Base-by-base conservation (phyloP, 1,140 invertebrate genomes). In the Diorhabda elongata region DNA sequence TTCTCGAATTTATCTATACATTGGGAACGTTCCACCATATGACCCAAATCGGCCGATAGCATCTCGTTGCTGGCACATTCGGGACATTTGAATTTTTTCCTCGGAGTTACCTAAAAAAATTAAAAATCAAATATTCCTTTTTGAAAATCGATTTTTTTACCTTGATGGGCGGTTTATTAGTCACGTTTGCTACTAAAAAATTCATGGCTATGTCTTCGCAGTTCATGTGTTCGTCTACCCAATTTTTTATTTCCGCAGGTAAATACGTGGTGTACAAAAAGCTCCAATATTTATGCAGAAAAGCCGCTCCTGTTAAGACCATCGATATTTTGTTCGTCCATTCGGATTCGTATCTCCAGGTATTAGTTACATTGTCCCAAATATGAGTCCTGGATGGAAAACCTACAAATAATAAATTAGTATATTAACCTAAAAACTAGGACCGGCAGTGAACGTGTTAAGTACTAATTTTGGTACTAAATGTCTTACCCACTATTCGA, bases 11-110 rank as follows among this genome's bases (percentile, higher is more conserved):
- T 84, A 80, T 95, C 93, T 6, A 99, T 94, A 78, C 97, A 99
- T 59, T 93, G 90, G 0, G 95, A 96, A 43, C 97, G 84, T 80
- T 96, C 93, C 1, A 93, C 88, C 95, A 98, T 97, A 81, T 98
- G 96, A 42, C 90, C 88, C 42, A 93, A 84, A 84, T 97, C 95
- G 0, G 94, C 92, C 0, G 95, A 98, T 3, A 98, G 79, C 93
- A 96, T 97, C 83, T 97, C 95, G 0, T 90, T 95, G 78, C 96
- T 96, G 2, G 88, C 91, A 82, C 96, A 98, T 80, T 97, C 93
- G 0, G 95, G 95, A 81, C 96, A 98, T 82, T 97, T 96, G 83
- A 98, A 98, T 79, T 98, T 98, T 79, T 98, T 98, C n/a, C 96
- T 87, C 0, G 96, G 95, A 2, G 95, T 92, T n/a, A 98, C 93